Base-by-base conservation (phyloP, 2,113 vertebrate species). In the Charadrius vociferus region DNA sequence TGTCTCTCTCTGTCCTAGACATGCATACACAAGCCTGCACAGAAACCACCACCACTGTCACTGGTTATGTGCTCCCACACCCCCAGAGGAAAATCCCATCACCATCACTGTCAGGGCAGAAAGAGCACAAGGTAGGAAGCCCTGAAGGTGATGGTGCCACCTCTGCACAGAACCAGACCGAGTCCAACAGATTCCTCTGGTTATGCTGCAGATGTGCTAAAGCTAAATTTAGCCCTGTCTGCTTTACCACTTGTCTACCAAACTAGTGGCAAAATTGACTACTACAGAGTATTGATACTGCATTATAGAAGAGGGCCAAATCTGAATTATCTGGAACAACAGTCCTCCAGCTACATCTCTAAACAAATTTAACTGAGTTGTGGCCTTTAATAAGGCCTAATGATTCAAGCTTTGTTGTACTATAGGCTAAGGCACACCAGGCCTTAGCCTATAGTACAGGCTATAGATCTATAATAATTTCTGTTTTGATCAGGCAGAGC, bases 301-400 rank as follows among this genome's bases (percentile, higher is more conserved):
- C 27, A 63, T 34, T 22, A 85, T 1, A 91, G 63, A 43, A 65
- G 43, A 56, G 37, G 18, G 45, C 17, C n/a, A 49, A 8, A 19
- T 50, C 24, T 93, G 63, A 93, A 91, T 72, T 90, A 75, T 11
- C 75, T 67, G 68, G 43, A 93, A 79, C 11, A 61, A 80, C 12
- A 67, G n/a, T 23, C 43, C 50, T 79, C 56, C 86, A 95, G 30
- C 32, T 82, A 58, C 53, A 41, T n/a, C 65, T 82, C 61, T 68
- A 75, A 86, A 88, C 34, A 86, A 93, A 90, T 92, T 52, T 90
- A 86, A 94, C 49, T 30, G 32, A 81, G 45, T 30, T 88, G 49
- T 30, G 80, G 58, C 92, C 41, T 89, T 90, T 55, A 81, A 36
- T 90, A 73, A 77, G 53, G 52, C 91, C 58, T 70, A 94, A 86